phyloP scores from a whole-genome alignment of 2,113 vertebrate species.

The Cololabis saira region DNA sequence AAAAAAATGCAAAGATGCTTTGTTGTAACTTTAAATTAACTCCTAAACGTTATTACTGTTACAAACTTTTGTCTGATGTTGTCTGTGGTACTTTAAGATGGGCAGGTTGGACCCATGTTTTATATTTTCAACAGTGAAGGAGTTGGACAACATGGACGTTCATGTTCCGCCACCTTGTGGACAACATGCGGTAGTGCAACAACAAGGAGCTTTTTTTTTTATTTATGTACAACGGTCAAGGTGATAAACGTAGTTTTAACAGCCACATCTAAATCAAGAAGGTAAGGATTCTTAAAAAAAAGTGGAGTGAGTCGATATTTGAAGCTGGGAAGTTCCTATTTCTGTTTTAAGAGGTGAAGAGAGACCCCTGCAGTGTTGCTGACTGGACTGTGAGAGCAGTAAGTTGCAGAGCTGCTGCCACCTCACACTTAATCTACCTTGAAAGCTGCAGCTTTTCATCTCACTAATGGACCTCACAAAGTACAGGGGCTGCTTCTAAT shows the following conservation, averaged over 20 bases:
- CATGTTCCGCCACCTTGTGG: conserved; percentile 32
- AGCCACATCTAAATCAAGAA: too few species aligned
- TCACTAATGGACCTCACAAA: conserved; percentile 1
- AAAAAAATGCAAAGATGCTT: neutral
- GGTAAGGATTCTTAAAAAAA: too few species aligned
- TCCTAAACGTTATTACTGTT: too few species aligned
- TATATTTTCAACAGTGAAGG: neutral
- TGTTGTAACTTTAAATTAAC: too few species aligned
- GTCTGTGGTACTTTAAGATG: too few species aligned
- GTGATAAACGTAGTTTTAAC: too few species aligned
- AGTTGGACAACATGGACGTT: neutral
- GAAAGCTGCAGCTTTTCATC: neutral
- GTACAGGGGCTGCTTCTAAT: neutral
- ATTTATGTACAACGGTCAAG: neutral
- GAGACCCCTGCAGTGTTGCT: neutral
- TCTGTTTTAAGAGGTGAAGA: neutral
- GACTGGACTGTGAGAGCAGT: neutral
- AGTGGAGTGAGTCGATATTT: too few species aligned
- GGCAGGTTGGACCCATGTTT: too few species aligned
- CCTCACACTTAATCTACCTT: neutral
- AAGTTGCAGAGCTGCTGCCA: neutral
- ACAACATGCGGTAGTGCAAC: neutral
- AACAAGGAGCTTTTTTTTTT: neutral
- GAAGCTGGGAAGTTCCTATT: neutral
- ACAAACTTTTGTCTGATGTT: too few species aligned